Evolutionary conservation across 2,797 vertebrate genomes (phyloP), one percentile per base, ranked within the genome.

Genomic region (Phalloptychus januarius): DNA sequence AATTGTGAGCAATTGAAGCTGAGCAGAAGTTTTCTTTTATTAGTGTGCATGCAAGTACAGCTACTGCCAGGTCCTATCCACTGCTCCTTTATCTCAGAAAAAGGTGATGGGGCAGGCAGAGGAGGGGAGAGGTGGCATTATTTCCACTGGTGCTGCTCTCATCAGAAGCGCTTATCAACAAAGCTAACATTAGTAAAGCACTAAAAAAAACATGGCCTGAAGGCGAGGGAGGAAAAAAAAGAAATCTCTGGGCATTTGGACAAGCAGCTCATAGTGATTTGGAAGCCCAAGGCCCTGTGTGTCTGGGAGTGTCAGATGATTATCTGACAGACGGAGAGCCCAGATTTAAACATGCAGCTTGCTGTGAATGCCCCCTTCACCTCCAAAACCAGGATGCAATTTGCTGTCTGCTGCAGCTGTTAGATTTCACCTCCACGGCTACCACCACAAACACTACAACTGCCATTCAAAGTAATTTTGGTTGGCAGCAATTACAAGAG

Each of bases 161-260:
- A 89, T 93, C 94, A 90, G 87, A 91, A 85, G 85, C 38, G 45
- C 90, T 94, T 94, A 94, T 93, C 89, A 80, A 88, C 92, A 88
- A 91, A 92, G 84, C 92, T 90, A 95, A 94, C 93, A 94, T 93
- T 91, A 91, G 92, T 87, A 87, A 88, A 94, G 85, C 90, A 79
- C 84, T 58, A 76, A 87, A 82, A 77, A 83, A 89, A 52, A 25
- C 50, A 91, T 67, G 69, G 79, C 87, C 84, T 76, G 48, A 84
- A 86, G 86, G 72, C 40, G 18, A 87, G 61, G 71, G 71, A 83
- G 75, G 71, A 81, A 81, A 85, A 81, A 86, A 89, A 77, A 79
- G 81, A 86, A 86, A 90, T 83, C 83, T 76, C 83, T 36, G 58
- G 50, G 81, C 31, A 72, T 75, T 81, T 83, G 85, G 88, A 90